phyloP scores from a whole-genome alignment of 1,140 invertebrate genomes.

The Amyelois transitella region DNA sequence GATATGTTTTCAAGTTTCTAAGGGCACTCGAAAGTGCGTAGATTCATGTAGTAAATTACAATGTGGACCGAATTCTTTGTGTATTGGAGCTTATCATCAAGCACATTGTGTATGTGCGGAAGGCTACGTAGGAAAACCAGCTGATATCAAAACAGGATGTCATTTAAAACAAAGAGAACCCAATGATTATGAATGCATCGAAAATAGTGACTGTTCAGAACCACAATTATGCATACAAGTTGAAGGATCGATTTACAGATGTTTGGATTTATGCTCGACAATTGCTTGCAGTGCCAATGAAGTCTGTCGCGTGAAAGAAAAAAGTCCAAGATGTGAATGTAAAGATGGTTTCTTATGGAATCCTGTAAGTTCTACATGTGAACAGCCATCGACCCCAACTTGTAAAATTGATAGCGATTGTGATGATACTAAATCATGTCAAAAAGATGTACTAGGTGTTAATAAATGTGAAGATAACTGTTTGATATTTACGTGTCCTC shows the following conservation, averaged over 20 bases:
- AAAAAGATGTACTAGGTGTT: slow-evolving; percentile 88
- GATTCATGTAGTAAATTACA: slow-evolving; percentile 90
- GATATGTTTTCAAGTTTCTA: slow-evolving; percentile 89
- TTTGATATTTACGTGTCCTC: slow-evolving; percentile 85
- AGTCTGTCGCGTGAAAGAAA: slow-evolving; percentile 80
- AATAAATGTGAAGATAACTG: slow-evolving; percentile 88
- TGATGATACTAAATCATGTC: slow-evolving; percentile 79
- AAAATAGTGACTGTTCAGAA: slow-evolving; percentile 81
- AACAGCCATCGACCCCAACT: slow-evolving; percentile 89
- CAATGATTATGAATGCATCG: slow-evolving; percentile 77
- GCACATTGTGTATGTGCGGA: slow-evolving; percentile 90
- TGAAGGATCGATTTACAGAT: slow-evolving; percentile 78
- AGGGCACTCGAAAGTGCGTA: slow-evolving; percentile 85
- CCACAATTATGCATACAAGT: slow-evolving; percentile 77
- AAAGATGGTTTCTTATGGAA: slow-evolving; percentile 86
- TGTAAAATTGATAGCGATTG: slow-evolving; percentile 85
- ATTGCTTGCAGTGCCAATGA: slow-evolving; percentile 88
- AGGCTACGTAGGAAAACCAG: slow-evolving; percentile 86
- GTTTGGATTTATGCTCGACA: slow-evolving; percentile 85
- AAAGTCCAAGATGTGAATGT: slow-evolving; percentile 85
- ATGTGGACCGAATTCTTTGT: slow-evolving; percentile 92
- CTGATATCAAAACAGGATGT: slow-evolving; percentile 84
- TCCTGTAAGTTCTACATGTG: slow-evolving; percentile 84
- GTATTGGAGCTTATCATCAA: slow-evolving; percentile 86
- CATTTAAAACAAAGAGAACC: slow-evolving; percentile 78